Evolutionary conservation across 2,797 vertebrate genomes (phyloP).

Genomic region (Vipera ursinii): DNA sequence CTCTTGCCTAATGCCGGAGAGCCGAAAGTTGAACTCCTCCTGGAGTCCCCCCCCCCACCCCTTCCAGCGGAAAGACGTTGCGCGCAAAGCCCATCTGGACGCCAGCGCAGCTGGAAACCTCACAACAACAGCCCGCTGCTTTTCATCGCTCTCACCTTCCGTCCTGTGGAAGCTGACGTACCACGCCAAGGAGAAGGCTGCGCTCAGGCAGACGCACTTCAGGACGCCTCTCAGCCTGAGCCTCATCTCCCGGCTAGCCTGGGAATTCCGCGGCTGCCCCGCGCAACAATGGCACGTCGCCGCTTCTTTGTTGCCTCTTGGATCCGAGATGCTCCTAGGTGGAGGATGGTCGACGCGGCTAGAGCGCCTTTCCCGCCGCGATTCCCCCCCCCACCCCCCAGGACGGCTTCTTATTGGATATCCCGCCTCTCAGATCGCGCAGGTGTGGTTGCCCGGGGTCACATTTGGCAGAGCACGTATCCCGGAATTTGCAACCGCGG

Average conservation of each 20-base stretch:
- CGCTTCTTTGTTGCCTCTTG: neutral
- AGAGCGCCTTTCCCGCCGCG: too few relatives aligned
- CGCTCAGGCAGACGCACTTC: conserved; percentile 46
- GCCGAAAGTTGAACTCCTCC: neutral
- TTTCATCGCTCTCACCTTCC: conserved; percentile 40
- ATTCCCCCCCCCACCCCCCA: neutral
- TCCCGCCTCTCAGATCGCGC: neutral
- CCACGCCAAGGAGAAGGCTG: conserved; percentile 47
- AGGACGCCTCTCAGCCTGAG: conserved; percentile 37
- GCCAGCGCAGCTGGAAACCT: too few relatives aligned
- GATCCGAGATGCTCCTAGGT: neutral
- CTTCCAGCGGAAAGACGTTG: too few relatives aligned
- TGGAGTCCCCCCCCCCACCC: neutral
- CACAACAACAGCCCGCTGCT: neutral
- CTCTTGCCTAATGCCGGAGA: neutral
- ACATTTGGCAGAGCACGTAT: neutral
- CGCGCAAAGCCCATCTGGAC: neutral
- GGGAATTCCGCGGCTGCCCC: neutral
- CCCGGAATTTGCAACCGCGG: neutral
- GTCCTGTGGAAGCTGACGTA: conserved; percentile 23
- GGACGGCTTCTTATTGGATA: neutral
- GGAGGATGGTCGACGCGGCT: too few relatives aligned
- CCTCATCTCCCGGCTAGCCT: conserved; percentile 57
- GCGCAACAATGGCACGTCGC: neutral
- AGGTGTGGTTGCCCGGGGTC: neutral